Conservation (phyloP, 2,888 invertebrate species). For the Campopleginae sp. region DNA sequence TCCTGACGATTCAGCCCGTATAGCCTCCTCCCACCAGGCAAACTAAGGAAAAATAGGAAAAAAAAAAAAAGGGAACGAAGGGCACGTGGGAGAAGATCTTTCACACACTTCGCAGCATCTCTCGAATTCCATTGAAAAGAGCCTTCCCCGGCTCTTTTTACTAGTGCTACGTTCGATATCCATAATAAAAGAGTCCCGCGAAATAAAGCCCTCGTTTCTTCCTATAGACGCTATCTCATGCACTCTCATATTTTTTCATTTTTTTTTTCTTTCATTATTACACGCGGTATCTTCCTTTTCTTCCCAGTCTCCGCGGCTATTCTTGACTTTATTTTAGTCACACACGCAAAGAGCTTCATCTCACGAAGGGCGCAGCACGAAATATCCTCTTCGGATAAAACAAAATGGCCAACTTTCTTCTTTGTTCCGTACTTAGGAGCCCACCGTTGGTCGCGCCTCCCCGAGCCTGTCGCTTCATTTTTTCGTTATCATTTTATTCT, state of each 20-base stretch:
- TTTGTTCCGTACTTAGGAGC: slow-evolving; percentile 21
- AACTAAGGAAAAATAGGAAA: slow-evolving; percentile 9
- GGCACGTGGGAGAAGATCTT: slow-evolving; percentile 6
- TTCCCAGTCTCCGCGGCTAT: slow-evolving; percentile 11
- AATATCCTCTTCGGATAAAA: slow-evolving; percentile 7
- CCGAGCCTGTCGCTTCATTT: neutral
- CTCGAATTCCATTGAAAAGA: slow-evolving; percentile 60
- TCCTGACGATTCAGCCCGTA: slow-evolving; percentile 39
- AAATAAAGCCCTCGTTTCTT: slow-evolving; percentile 45
- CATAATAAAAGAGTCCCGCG: slow-evolving; percentile 60
- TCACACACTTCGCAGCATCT: slow-evolving; percentile 41
- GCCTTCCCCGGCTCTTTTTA: slow-evolving; percentile 32
- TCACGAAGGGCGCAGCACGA: slow-evolving; percentile 25
- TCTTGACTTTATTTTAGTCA: slow-evolving; percentile 41
- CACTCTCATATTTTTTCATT: slow-evolving; percentile 2
- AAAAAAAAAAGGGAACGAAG: neutral
- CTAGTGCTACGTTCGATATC: slow-evolving; percentile 59
- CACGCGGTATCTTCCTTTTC: slow-evolving; percentile 3
- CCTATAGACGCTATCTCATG: slow-evolving; percentile 3
- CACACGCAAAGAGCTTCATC: slow-evolving; percentile 1
- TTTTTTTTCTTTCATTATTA: slow-evolving; percentile 5
- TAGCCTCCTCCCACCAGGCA: slow-evolving; percentile 13
- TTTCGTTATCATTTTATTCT: neutral
- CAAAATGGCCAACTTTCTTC: slow-evolving; percentile 4
- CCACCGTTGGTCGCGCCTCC: neutral